Conservation (phyloP, 2,797 vertebrate species). For the Megalops cyprinoides region DNA sequence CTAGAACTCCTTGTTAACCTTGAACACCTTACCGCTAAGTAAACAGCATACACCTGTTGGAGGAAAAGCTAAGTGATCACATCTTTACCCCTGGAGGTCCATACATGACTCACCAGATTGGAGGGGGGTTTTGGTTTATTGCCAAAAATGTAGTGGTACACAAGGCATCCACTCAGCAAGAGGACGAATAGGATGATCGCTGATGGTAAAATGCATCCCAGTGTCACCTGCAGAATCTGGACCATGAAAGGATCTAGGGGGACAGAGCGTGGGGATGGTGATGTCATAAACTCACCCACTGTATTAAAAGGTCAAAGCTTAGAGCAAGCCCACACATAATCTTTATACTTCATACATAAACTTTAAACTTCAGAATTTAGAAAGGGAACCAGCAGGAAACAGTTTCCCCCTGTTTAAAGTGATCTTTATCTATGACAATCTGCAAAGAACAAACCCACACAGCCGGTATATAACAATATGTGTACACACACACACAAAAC, state of each 20-base stretch:
- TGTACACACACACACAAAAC: neutral
- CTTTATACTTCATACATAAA: neutral
- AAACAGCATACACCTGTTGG: too few species aligned
- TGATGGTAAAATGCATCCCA: slow-evolving; percentile 47
- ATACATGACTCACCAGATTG: slow-evolving; percentile 40
- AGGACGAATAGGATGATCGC: slow-evolving; percentile 45
- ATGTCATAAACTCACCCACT: neutral
- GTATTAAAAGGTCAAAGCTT: neutral
- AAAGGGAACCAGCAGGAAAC: neutral
- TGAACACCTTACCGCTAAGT: neutral
- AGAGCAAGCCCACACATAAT: neutral
- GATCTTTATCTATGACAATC: neutral
- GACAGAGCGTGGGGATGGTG: neutral
- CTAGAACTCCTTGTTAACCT: neutral
- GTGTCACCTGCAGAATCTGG: slow-evolving; percentile 36
- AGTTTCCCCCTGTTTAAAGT: neutral
- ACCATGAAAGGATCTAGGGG: slow-evolving; percentile 40
- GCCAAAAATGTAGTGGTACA: slow-evolving; percentile 51
- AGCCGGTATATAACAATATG: neutral
- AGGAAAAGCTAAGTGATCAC: neutral
- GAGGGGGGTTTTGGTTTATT: slow-evolving; percentile 43
- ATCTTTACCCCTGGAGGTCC: neutral
- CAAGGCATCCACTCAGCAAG: slow-evolving; percentile 28
- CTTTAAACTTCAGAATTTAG: too few species aligned
- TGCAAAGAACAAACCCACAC: neutral